Conservation (phyloP, 1,140 invertebrate species). For the Araneus ventricosus region DNA sequence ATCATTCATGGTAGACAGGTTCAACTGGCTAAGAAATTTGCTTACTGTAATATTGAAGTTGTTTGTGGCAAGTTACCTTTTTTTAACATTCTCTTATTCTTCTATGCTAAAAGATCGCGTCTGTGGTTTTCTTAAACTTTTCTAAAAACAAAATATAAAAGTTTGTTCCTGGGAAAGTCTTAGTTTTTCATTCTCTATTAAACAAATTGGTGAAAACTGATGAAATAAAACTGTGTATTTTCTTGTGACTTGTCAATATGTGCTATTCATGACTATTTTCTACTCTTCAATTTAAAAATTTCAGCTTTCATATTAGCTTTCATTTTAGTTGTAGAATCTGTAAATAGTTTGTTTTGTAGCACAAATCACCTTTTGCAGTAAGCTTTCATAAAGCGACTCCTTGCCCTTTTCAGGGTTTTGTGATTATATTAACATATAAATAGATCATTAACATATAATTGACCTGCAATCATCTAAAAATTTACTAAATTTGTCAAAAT, state of each 20-base stretch:
- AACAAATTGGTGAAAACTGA: not conserved
- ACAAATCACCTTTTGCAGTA: not conserved
- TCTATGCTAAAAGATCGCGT: not conserved
- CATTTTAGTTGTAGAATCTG: not conserved
- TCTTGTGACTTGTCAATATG: not conserved
- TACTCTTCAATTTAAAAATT: not conserved
- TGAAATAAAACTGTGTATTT: not conserved
- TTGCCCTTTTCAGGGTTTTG: not conserved
- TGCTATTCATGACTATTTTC: not conserved
- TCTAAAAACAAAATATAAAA: not conserved
- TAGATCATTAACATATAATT: not conserved
- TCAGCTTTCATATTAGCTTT: not conserved
- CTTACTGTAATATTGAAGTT: not conserved
- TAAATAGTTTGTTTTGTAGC: conserved; percentile 19
- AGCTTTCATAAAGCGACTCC: not conserved
- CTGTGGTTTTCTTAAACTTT: not conserved
- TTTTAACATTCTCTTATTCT: not conserved
- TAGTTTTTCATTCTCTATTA: not conserved
- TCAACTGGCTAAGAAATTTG: not conserved
- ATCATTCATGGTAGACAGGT: too few species aligned
- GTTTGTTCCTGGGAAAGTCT: not conserved
- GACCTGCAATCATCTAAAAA: not conserved
- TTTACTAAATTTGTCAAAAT: not conserved
- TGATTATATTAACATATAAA: not conserved
- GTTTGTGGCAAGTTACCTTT: not conserved